Base-by-base conservation (phyloP, 2,113 vertebrate species). In the Nestor notabilis region DNA sequence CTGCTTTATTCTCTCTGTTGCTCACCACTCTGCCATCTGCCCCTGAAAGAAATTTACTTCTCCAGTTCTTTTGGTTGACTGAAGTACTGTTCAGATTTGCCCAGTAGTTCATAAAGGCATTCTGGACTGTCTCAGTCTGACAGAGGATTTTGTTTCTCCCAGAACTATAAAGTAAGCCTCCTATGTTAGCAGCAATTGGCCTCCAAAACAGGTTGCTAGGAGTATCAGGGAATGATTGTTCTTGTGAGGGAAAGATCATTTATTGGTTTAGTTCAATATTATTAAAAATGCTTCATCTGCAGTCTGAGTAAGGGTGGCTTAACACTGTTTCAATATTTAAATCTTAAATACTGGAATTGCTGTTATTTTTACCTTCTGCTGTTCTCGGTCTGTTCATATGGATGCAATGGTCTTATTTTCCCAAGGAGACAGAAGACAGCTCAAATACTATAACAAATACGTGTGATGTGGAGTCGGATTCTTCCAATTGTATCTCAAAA, bases 401-500 rank as follows among this genome's bases (percentile, higher is more conserved):
- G 6, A 35, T 78, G 14, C 92, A 83, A 96, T 1, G 2, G 20
- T 69, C 13, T 94, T 88, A 7, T 86, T 92, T 97, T 87, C 78
- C 95, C 6, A 90, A 97, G 97, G 97, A 97, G 39, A 55, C 76
- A 58, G 97, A 97, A 81, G 93, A 27, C 82, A 58, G 64, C 65
- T 71, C 69, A 39, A 92, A 68, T 63, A 4, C 50, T 47, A 0
- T 43, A 31, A 41, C 60, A 74, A 69, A 63, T 53, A 12, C 5
- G 17, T 83, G 50, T 69, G 39, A 65, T 69, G 39, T 33, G 44
- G 86, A 79, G 52, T 49, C 6, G 0, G 7, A 81, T 24, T 46
- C 76, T 70, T 80, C 49, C 72, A 78, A 7, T 41, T 91, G 23
- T 35, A 27, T 55, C 83, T 95, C 79, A 49, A 24, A 87, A 82